Evolutionary conservation across 2,797 vertebrate genomes (phyloP), one percentile per base, ranked within the genome.

Genomic region (Gymnodraco acuticeps): DNA sequence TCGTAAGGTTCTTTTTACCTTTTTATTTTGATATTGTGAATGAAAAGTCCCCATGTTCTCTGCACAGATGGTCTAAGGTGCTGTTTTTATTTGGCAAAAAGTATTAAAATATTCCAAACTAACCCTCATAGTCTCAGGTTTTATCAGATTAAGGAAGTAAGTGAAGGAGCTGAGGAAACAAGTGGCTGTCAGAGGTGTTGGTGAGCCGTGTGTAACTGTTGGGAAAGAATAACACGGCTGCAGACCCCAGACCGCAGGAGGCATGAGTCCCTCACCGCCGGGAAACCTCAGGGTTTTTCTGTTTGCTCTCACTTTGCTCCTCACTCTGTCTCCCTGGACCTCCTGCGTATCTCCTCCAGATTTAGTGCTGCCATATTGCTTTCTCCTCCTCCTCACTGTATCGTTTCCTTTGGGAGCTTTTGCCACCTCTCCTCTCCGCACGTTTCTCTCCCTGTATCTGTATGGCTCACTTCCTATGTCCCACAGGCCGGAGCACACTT

Each of bases 211-310:
- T 86, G 74, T 74, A 75, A 82, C 78, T 86, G 85, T 64, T 78
- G 86, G 80, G 80, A 83, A 87, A 89, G 83, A 82, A 88, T 71
- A 89, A 89, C 84, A 90, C 76, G 80, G 46, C 87, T 80, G 46
- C 75, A 88, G 88, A 87, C 84, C 86, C 87, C 88, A 78, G 80
- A 91, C 87, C 90, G 42, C 81, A 88, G 86, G 87, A 90, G 86
- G 84, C 89, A 85, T 43, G 85, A 88, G 89, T 87, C 78, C 55
- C 63, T 86, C 84, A 77, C 87, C 80, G 38, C 77, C 0, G 69
- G 69, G 71, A 87, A 88, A 89, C 88, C 90, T 90, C 79, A 77
- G 77, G 65, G 75, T 73, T 85, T 64, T 88, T 82, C 46, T 71
- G 55, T 85, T 87, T 73, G 70, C 81, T 72, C 78, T 78, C 48